Evolutionary conservation across 2,113 vertebrate genomes (phyloP).

Genomic region (Paedocypris sp.): DNA sequence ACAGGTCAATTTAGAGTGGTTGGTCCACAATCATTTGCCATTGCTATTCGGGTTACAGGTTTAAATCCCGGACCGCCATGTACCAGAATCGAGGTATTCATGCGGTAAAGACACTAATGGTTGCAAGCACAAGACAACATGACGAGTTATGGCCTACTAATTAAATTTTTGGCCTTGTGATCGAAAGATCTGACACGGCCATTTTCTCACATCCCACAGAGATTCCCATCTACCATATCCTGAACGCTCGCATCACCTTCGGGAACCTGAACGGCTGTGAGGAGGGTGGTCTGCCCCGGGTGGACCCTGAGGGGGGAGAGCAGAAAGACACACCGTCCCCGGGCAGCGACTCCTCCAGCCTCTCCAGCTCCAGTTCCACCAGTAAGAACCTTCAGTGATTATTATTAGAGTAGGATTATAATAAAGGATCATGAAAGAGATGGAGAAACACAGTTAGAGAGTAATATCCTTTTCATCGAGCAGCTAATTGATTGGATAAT

Average conservation of each 20-base stretch:
- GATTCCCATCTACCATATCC: constrained; percentile 95
- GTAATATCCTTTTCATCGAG: neutral
- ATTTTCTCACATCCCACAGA: no score
- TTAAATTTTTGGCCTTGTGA: no score
- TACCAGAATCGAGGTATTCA: no score
- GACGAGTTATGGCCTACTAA: no score
- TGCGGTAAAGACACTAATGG: no score
- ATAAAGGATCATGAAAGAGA: no score
- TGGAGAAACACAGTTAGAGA: neutral
- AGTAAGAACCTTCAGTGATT: constrained; percentile 52
- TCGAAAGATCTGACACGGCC: no score
- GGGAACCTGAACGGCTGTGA: constrained; percentile 94
- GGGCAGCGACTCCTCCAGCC: constrained; percentile 86
- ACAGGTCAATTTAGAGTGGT: no score
- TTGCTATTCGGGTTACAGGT: no score
- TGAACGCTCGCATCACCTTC: constrained; percentile 93
- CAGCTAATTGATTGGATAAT: neutral
- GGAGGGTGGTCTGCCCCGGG: constrained; percentile 57
- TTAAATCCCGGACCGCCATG: no score
- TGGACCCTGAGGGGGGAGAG: constrained; percentile 57
- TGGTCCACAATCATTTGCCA: no score
- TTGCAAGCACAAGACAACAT: no score
- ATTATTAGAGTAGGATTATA: neutral
- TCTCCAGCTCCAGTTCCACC: constrained; percentile 92
- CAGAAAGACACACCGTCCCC: constrained; percentile 79